These are phyloP conservation scores for Trogon melanurus DNA, from an alignment of 2,113 vertebrate genomes.

Conservation along the genomic window DNA sequence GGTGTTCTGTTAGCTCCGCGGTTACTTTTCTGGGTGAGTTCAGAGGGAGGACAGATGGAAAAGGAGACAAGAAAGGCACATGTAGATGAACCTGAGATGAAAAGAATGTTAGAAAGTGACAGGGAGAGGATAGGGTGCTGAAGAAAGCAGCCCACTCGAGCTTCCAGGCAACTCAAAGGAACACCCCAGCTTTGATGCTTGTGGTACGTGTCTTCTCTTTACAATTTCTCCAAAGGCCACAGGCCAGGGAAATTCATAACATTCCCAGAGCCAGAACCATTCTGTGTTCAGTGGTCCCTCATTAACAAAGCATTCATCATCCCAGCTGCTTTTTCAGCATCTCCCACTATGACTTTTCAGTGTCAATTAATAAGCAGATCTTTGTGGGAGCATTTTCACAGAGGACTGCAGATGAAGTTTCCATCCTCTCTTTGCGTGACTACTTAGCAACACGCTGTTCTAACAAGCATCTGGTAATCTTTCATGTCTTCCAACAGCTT, in stretches of 20 bases:
- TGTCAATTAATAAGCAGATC: slow-evolving; percentile 10
- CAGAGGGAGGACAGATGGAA: neutral
- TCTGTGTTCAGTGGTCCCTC: neutral
- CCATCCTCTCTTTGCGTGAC: neutral
- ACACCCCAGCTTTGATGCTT: neutral
- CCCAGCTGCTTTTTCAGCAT: neutral
- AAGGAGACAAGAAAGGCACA: neutral
- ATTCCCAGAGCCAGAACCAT: neutral
- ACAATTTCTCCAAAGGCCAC: neutral
- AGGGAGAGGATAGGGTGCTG: neutral
- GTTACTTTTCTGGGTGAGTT: neutral
- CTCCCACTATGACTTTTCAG: neutral
- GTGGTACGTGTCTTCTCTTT: neutral
- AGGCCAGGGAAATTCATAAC: neutral
- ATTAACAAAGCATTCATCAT: neutral
- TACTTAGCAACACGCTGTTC: slow-evolving; percentile 21
- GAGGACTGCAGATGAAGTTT: neutral
- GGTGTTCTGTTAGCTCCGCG: neutral
- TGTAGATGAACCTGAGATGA: neutral
- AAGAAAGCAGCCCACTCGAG: neutral
- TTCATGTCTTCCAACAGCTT: neutral
- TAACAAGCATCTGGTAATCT: slow-evolving; percentile 37
- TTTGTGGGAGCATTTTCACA: slow-evolving; percentile 26
- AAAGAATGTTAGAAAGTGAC: neutral
- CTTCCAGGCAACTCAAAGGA: neutral